Evolutionary conservation across 2,113 vertebrate species (phyloP).

Genomic region (Syngnathus floridae): DNA sequence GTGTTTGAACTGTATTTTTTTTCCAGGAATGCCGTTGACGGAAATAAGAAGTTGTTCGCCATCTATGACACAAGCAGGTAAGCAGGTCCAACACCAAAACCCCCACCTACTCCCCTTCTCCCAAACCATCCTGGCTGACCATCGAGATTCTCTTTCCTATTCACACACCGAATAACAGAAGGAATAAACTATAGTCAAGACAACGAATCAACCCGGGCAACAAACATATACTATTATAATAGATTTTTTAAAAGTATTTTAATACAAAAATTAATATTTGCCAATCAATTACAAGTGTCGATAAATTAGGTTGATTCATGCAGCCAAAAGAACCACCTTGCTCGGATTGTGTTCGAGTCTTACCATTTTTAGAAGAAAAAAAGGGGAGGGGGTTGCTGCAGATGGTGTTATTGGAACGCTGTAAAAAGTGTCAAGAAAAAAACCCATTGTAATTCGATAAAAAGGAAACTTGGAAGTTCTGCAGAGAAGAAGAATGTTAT

Average conservation of each 20-base stretch:
- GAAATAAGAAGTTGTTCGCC: constrained; percentile 87
- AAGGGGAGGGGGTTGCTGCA: constrained; percentile 44
- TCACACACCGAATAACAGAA: not conserved
- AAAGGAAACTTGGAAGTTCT: not conserved
- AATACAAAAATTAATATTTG: not conserved
- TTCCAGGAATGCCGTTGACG: constrained; percentile 86
- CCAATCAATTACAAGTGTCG: constrained; percentile 30
- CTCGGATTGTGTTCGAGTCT: constrained; percentile 23
- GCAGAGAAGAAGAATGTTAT: not conserved
- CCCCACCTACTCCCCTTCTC: not conserved
- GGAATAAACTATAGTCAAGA: not conserved
- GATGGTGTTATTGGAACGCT: constrained; percentile 40
- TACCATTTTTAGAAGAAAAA: constrained; percentile 52
- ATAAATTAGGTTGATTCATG: constrained; percentile 29
- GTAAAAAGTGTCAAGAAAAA: constrained; percentile 42
- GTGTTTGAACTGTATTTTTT: constrained; percentile 41
- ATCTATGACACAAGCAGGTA: constrained; percentile 89
- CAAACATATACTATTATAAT: not conserved
- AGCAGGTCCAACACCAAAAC: constrained; percentile 35
- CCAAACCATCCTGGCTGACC: not conserved
- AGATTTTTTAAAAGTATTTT: too few relatives aligned
- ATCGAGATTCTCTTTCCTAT: not conserved
- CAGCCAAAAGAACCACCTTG: constrained; percentile 17
- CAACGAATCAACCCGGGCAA: too few relatives aligned
- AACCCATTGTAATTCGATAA: not conserved